A percentile compares a stretch with the other conserved stretches of the same genome.
These are phyloP conservation scores for Aproaerema taeniolella DNA, from an alignment of 2,888 invertebrate genomes.

Conservation along the genomic window DNA sequence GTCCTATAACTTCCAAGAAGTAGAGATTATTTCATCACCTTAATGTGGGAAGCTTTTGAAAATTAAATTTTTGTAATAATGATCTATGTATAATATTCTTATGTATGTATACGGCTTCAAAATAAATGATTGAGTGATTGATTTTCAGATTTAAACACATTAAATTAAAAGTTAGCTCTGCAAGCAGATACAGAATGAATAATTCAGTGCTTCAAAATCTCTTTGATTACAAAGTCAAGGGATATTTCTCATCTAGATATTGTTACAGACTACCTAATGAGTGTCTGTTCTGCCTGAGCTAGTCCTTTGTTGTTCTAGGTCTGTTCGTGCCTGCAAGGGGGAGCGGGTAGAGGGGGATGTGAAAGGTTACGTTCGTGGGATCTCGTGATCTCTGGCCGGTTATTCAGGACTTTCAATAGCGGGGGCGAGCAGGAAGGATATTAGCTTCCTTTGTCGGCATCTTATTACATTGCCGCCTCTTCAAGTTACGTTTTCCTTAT, in stretches of 20 bases:
- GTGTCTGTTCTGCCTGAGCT: conserved; percentile 8
- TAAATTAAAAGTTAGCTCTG: too few species aligned
- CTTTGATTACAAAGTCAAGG: too few species aligned
- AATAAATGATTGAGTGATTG: too few species aligned
- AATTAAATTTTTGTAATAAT: too few species aligned
- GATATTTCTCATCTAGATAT: neutral
- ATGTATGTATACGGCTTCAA: too few species aligned
- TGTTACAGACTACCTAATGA: neutral
- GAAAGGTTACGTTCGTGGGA: conserved; percentile 6
- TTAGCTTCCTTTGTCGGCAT: conserved; percentile 1
- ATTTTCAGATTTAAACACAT: too few species aligned
- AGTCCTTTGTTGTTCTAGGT: conserved; percentile 4
- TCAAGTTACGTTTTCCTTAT: conserved; percentile 7
- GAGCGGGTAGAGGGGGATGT: neutral
- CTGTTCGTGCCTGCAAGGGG: neutral
- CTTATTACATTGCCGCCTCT: conserved; percentile 1
- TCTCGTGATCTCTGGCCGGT: conserved; percentile 7
- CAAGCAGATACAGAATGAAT: too few species aligned
- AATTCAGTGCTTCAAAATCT: too few species aligned
- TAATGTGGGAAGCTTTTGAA: too few species aligned
- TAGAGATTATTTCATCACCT: too few species aligned
- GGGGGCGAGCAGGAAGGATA: conserved; percentile 10
- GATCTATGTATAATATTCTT: too few species aligned
- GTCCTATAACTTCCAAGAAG: too few species aligned
- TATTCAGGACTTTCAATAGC: conserved; percentile 4